Conservation (phyloP, 2,888 invertebrate species). For the Drosophila phalerata region DNA sequence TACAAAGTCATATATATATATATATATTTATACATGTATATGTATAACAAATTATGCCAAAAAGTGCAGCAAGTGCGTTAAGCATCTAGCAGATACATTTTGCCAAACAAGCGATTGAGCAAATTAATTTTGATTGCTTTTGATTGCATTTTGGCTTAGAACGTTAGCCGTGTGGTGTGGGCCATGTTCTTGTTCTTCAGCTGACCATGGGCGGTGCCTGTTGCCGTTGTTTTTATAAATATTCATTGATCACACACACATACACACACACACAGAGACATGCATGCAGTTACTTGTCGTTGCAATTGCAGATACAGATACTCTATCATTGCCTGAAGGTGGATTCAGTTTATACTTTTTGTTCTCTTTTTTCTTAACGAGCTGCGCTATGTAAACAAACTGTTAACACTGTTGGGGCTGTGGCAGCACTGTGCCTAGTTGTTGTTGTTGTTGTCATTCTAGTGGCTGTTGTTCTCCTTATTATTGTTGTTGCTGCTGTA, state of each 20-base stretch:
- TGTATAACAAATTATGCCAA: constrained; percentile 63
- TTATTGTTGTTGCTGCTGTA: constrained; percentile 16
- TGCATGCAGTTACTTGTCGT: constrained; percentile 13
- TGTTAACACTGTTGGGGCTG: constrained; percentile 68
- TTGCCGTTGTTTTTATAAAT: constrained; percentile 61
- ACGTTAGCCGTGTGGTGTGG: constrained; percentile 56
- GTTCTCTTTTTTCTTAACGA: constrained; percentile 61
- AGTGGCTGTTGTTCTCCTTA: constrained; percentile 24
- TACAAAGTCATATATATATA: constrained; percentile 5
- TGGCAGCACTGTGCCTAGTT: constrained; percentile 15
- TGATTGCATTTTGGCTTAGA: constrained; percentile 62
- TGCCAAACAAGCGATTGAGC: constrained; percentile 62
- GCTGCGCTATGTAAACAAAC: constrained; percentile 77
- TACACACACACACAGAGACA: constrained; percentile 11
- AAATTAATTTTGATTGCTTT: constrained; percentile 77
- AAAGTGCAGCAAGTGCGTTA: constrained; percentile 66
- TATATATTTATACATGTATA: constrained; percentile 1
- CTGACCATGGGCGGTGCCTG: constrained; percentile 76
- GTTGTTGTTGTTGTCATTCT: constrained; percentile 1
- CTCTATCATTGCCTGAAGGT: constrained; percentile 50
- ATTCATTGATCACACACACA: constrained; percentile 67
- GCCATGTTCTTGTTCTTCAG: constrained; percentile 67
- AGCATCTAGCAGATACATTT: constrained; percentile 67
- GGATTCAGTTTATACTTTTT: constrained; percentile 42
- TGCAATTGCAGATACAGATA: constrained; percentile 21